Conservation (phyloP, 1,140 invertebrate genomes). For the Capitella teleta region DNA sequence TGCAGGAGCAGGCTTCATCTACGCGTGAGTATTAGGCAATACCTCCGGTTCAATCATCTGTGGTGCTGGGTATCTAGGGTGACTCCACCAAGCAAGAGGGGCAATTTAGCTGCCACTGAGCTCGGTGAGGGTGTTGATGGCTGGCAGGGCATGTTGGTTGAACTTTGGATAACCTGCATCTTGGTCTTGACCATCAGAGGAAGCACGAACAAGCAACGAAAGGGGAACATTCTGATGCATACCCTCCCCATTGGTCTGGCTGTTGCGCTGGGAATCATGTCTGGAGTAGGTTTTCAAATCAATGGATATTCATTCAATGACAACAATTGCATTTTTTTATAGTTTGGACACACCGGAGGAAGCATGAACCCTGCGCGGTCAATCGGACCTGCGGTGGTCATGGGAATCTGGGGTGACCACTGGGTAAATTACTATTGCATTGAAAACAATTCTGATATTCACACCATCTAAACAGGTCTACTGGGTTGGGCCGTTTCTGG, state of each 20-base stretch:
- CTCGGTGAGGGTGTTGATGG: neutral
- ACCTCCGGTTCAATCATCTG: too few species aligned
- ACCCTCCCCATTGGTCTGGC: constrained; percentile 11
- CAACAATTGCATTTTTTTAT: too few species aligned
- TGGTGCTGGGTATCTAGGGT: neutral
- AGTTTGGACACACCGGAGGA: constrained; percentile 57
- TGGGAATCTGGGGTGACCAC: constrained; percentile 12
- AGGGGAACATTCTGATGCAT: neutral
- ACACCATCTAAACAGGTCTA: constrained; percentile 61
- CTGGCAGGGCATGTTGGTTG: constrained; percentile 8
- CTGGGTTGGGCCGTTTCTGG: constrained; percentile 74
- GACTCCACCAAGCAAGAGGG: neutral
- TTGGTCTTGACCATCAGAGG: constrained; percentile 11
- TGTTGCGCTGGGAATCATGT: constrained; percentile 5
- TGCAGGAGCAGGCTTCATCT: too few species aligned
- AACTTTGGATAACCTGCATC: constrained; percentile 8
- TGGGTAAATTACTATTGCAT: constrained; percentile 14
- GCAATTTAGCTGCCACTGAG: neutral
- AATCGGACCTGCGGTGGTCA: constrained; percentile 57
- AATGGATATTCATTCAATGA: too few species aligned
- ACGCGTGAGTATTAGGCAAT: too few species aligned
- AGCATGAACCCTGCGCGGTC: constrained; percentile 83
- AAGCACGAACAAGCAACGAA: constrained; percentile 8
- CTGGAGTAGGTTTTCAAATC: constrained; percentile 8
- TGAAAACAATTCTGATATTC: too few species aligned